Evolutionary conservation across 2,888 invertebrate genomes (phyloP), one percentile per base, ranked within the genome.

Genomic region (Leuctra nigra): DNA sequence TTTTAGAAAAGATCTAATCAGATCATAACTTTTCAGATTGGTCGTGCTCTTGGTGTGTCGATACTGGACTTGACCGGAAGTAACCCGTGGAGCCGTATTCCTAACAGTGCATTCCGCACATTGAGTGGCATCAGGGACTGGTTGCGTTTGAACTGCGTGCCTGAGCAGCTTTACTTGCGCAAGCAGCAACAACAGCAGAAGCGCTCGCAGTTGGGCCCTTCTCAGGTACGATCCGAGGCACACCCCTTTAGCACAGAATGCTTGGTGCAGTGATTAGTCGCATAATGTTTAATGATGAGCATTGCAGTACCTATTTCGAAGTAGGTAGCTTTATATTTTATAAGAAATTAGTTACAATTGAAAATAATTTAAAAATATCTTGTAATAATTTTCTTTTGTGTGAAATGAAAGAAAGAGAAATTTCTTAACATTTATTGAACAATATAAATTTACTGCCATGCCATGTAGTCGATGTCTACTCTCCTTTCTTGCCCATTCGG

Each of bases 1-100:
- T n/a, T n/a, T n/a, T n/a, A n/a, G n/a, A n/a, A n/a, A n/a, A n/a
- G 11, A 16, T 41, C 22, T 18, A 22, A 38, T 16, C 23, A 13
- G 35, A 25, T 41, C 47, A 25, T 36, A 44, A n/a, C 22, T 57
- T 53, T 53, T 56, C 41, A 89, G 91, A 89, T 90, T 68, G 92
- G 92, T 2, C 81, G 82, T 58, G 86, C 91, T 1, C 73, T 93
- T 63, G 89, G 90, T 57, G 83, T 88, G 39, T 90, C 92, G 0
- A 86, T 92, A 63, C 73, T 93, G 64, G 93, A 94, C 73, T 75
- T 91, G 69, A 85, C 84, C 11, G 86, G 84, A 53, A 81, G 80
- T 61, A 91, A 92, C 72, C 91, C 91, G 24, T 84, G 85, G 73
- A 87, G 89, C 53, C 81, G 91, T 61, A 72, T 92, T 61, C 83